Conservation (phyloP, 2,888 invertebrate species). For the Amblyjoppa proteus region DNA sequence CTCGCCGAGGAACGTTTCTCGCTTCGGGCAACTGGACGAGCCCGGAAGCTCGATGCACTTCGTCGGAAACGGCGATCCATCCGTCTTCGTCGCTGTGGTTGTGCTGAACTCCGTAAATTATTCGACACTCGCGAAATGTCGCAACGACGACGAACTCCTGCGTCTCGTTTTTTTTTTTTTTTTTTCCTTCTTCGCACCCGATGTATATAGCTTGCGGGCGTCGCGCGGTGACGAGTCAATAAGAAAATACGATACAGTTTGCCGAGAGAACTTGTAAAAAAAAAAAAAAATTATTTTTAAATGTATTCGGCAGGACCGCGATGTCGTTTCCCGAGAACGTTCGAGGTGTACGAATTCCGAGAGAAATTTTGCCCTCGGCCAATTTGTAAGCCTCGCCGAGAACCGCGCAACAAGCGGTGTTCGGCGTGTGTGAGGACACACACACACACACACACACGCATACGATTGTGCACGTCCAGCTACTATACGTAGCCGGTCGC, state of each 20-base stretch:
- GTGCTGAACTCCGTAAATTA: constrained; percentile 51
- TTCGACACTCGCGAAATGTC: constrained; percentile 54
- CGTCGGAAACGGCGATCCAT: neutral
- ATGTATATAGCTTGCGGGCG: neutral
- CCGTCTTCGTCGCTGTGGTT: constrained; percentile 4
- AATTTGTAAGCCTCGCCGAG: constrained; percentile 2
- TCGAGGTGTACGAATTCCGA: constrained; percentile 2
- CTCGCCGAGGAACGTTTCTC: neutral
- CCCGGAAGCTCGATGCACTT: constrained; percentile 13
- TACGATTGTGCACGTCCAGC: neutral
- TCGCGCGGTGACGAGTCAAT: constrained; percentile 32
- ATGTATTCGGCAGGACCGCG: neutral
- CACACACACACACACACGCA: constrained; percentile 13
- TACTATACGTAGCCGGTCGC: constrained; percentile 72
- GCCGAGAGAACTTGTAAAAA: constrained; percentile 7
- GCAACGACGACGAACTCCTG: constrained; percentile 13
- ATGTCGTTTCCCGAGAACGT: constrained; percentile 6
- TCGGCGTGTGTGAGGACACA: neutral
- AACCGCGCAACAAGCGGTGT: neutral
- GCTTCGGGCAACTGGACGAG: neutral
- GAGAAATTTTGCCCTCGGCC: constrained; percentile 14
- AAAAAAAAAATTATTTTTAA: neutral
- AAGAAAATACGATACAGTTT: constrained; percentile 27
- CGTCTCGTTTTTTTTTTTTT: neutral
- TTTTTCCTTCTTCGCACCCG: constrained; percentile 9